Conservation (phyloP, 2,113 vertebrate genomes). For the Sterna hirundo region DNA sequence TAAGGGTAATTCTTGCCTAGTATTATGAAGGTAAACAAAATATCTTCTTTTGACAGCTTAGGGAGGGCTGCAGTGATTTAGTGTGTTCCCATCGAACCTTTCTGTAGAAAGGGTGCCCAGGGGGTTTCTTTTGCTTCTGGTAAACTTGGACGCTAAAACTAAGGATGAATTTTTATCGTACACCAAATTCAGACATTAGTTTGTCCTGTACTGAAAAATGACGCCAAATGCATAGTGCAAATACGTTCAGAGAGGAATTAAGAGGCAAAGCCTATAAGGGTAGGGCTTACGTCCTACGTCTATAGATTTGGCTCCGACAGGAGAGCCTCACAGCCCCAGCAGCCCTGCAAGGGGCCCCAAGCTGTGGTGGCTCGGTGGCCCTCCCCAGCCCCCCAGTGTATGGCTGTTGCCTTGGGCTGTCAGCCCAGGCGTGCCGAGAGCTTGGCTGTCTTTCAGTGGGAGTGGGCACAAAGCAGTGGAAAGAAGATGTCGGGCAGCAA, state of each 20-base stretch:
- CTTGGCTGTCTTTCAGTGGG: neutral
- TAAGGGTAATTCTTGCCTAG: neutral
- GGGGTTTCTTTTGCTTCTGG: neutral
- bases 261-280: neutral
- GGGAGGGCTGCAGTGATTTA: neutral
- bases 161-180: neutral
- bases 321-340: neutral
- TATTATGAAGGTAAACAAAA: neutral
- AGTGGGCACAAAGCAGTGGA: neutral
- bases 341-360: neutral
- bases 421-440: neutral
- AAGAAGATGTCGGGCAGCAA: neutral
- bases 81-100: neutral
- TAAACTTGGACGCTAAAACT: neutral
- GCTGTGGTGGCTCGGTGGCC: fast-evolving
- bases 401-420: neutral
- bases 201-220: neutral
- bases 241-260: neutral
- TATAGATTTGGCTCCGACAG: neutral
- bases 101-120: neutral
- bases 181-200: neutral
- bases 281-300: neutral
- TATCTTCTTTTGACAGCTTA: neutral
- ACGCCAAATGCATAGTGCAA: neutral
- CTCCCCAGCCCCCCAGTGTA: fast-evolving